Conservation (phyloP, 2,113 vertebrate genomes). For the Edolisoma coerulescens region DNA sequence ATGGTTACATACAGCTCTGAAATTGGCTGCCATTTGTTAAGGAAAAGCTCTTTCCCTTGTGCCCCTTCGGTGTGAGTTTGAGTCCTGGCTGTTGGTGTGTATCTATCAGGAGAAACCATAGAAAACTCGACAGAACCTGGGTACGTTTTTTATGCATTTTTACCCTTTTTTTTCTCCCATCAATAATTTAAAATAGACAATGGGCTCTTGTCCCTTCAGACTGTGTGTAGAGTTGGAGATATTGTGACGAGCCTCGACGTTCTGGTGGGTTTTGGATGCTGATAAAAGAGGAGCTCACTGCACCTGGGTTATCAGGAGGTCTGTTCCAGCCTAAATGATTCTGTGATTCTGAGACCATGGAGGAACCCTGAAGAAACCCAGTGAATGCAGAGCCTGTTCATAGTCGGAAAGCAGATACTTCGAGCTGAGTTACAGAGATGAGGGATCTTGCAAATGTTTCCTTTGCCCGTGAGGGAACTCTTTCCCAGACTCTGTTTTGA, state of each 20-base stretch:
- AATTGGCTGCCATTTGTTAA: background rate
- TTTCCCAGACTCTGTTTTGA: background rate
- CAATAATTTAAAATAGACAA: background rate
- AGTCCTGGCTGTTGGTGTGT: background rate
- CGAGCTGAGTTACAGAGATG: background rate
- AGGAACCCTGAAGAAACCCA: background rate
- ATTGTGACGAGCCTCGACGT: accelerated
- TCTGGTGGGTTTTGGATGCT: background rate
- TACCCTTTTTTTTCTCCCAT: background rate
- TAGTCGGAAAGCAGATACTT: background rate
- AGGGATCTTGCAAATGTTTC: background rate
- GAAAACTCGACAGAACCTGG: background rate
- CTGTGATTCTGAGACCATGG: background rate
- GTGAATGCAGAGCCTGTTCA: background rate
- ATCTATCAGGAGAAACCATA: background rate
- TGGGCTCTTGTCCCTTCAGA: background rate
- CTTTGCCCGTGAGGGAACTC: background rate
- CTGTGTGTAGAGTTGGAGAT: background rate
- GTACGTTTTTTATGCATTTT: background rate
- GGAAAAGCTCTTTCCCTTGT: background rate
- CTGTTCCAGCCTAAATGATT: background rate
- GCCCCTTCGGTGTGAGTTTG: background rate
- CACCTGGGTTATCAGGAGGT: background rate
- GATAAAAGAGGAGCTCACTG: background rate
- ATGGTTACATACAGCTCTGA: background rate